Base-by-base conservation (phyloP, 2,113 vertebrate species). In the Pterocles burchelli region DNA sequence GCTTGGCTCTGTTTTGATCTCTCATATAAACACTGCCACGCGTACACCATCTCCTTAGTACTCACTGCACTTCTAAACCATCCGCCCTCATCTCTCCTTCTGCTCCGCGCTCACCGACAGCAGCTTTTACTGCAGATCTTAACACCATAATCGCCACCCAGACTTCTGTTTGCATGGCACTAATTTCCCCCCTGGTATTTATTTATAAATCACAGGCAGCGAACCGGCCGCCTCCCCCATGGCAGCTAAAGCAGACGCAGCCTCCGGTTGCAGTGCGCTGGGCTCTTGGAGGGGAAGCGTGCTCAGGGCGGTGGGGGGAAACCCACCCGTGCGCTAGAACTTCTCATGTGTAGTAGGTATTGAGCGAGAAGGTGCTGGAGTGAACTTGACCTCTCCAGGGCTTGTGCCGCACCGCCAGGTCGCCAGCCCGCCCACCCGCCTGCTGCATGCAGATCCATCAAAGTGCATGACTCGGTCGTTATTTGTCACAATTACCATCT, bases 11-110 rank as follows among this genome's bases (percentile, higher is more conserved):
- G 97, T 98, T 98, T 98, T 98, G 98, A 98, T 98, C 98, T 97
- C 96, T 97, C 98, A 98, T 93, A 97, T 98, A 98, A 98, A 99
- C 98, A 99, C 98, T 99, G 99, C 99, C 99, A 99, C 99, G 99
- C 98, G 99, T 99, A 99, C 99, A 99, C 97, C 98, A 97, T 98
- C 98, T 94, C 95, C 82, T 93, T 79, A 94, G 93, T 84, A 85
- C 95, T 97, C 95, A 43, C 93, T 93, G 95, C 92, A 86, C 91
- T 95, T 70, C 92, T 63, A 43, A 87, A 65, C 71, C 87, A 78
- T 89, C 94, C 87, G 91, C 95, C 81, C 94, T 95, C 91, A 68
- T 65, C 22, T 81, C 78, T 92, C 74, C 79, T 36, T 41, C 77
- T 76, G 93, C 91, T 90, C 94, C 13, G 36, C 58, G 52, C 93